A percentile compares a stretch with the other conserved stretches of the same genome.
phyloP scores from a whole-genome alignment of 1,140 invertebrate genomes.

The Leptinotarsa lineolata region DNA sequence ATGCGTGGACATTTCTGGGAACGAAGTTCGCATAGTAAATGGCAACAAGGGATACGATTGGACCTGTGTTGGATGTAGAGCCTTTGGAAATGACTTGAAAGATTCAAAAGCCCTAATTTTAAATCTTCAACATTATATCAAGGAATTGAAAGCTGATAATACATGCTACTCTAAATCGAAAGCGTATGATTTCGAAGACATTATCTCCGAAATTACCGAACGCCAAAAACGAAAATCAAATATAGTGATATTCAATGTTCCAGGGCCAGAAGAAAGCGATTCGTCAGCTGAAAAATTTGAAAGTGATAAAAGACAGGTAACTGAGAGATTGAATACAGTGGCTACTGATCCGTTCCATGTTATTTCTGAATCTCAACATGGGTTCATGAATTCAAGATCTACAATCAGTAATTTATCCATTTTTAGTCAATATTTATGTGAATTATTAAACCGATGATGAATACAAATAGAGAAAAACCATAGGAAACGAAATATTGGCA shows the following conservation, averaged over 20 bases:
- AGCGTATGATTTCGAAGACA: background rate
- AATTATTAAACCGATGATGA: too few relatives aligned
- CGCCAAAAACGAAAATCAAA: slow-evolving; percentile 6
- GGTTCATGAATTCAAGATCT: too few relatives aligned
- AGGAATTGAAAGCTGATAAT: slow-evolving; percentile 14
- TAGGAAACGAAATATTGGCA: too few relatives aligned
- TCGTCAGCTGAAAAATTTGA: slow-evolving; percentile 7
- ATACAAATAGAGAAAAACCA: too few relatives aligned
- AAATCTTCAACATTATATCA: background rate
- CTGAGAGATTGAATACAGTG: background rate
- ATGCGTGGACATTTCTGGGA: background rate
- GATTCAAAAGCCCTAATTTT: background rate
- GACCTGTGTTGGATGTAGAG: background rate
- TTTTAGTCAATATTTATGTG: too few relatives aligned
- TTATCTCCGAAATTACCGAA: slow-evolving; percentile 2
- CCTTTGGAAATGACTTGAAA: slow-evolving; percentile 9
- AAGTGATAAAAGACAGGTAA: background rate
- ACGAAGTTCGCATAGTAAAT: background rate
- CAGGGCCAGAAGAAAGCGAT: background rate
- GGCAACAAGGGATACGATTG: background rate
- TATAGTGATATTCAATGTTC: slow-evolving; percentile 11
- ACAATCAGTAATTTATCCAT: too few relatives aligned
- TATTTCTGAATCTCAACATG: too few relatives aligned
- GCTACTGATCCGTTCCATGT: background rate
- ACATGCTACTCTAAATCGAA: background rate